Evolutionary conservation across 2,113 vertebrate species (phyloP), one percentile per base, ranked within the genome.

Genomic region (Amia ocellicauda): DNA sequence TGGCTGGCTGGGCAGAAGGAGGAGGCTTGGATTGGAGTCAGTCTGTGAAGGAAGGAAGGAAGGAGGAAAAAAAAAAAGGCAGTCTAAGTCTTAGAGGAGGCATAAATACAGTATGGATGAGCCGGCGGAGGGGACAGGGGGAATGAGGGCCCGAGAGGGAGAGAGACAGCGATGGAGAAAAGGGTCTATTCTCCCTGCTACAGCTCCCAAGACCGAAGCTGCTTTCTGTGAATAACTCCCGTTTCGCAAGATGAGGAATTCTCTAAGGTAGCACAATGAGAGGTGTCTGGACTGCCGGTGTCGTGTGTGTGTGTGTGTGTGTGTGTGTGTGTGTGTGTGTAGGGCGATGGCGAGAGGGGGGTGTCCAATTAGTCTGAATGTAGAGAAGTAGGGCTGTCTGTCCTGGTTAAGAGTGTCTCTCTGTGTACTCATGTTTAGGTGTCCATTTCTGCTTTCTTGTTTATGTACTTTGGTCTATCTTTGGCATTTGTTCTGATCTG

Each of bases 61-160:
- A 69, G 51, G 28, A 17, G 36, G 24, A 45, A 19, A 24, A 52
- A 66, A 22, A 20, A 61, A 72, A 58, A 58, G 57, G 68, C 57
- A 63, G 64, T 2, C 14, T 16, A 47, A 47, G 16, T 47, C 13
- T 13, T 47, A 74, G 78, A 74, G 78, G 80, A 80, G 82, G 79
- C 78, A 75, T 76, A 42, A 72, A 74, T 74, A 66, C 70, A 68
- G 71, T 24, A 36, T 23, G 68, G 80, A 47, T 19, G 45, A n/a
- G 45, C n/a, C 16, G 16, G 61, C 69, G n/a, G 63, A 58, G 69
- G 73, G 69, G 63, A 68, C 63, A 65, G 69, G 61, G 77, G 74
- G 73, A 72, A 78, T 74, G 77, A 81, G 78, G 64, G n/a, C n/a
- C n/a, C n/a, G n/a, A n/a, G n/a, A n/a, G n/a, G n/a, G 62, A 65